phyloP scores from a whole-genome alignment of 23 tunicate genomes.

The Phallusia fumigata region DNA sequence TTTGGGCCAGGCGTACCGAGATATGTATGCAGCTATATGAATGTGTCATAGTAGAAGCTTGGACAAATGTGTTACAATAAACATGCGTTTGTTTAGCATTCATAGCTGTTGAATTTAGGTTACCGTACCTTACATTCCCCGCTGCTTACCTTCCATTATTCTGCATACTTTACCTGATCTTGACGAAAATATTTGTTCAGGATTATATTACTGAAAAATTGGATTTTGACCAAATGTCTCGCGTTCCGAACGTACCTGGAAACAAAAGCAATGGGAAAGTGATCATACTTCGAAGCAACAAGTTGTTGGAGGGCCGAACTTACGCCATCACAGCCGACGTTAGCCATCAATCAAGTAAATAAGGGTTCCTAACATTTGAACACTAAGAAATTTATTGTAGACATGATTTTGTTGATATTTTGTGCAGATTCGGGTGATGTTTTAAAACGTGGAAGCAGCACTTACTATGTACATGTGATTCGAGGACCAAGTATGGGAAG shows the following conservation, averaged over 20 bases:
- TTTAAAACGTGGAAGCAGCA: conserved; percentile 16
- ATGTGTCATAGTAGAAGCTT: too few species aligned
- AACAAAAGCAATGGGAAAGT: conserved; percentile 19
- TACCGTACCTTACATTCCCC: too few species aligned
- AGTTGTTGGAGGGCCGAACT: conserved; percentile 61
- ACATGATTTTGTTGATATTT: too few species aligned
- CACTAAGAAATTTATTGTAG: too few species aligned
- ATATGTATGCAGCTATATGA: too few species aligned
- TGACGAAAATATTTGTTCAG: neutral
- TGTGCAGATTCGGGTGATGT: neutral
- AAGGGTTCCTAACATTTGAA: too few species aligned
- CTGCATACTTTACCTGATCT: too few species aligned
- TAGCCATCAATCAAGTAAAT: conserved; percentile 13
- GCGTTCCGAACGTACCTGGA: neutral
- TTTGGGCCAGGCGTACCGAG: too few species aligned
- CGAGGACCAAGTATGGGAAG: conserved; percentile 84
- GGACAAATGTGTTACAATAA: too few species aligned
- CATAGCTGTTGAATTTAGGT: too few species aligned
- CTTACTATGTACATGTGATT: conserved; percentile 60
- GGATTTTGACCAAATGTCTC: conserved; percentile 11
- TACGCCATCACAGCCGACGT: conserved; percentile 48
- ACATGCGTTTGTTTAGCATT: too few species aligned
- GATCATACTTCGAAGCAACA: conserved; percentile 9
- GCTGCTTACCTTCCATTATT: too few species aligned
- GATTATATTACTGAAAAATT: neutral